Evolutionary conservation across 2,888 invertebrate genomes (phyloP).

Genomic region (Cryptosula pallasiana): DNA sequence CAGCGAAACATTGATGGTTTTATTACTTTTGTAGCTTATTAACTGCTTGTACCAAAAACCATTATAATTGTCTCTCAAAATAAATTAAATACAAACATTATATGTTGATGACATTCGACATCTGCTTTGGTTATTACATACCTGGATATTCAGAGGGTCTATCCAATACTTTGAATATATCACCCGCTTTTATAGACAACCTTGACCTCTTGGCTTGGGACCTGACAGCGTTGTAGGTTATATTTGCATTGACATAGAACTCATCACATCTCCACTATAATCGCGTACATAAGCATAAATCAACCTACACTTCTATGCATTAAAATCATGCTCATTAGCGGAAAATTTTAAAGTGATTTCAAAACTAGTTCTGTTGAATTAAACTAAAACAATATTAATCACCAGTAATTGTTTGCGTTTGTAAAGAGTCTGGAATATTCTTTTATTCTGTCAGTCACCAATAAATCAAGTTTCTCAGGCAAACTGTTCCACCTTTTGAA

Average conservation of each 20-base stretch:
- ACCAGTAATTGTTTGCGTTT: not conserved
- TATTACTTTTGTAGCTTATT: too few relatives aligned
- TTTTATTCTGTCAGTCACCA: not conserved
- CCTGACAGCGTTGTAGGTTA: not conserved
- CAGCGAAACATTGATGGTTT: too few relatives aligned
- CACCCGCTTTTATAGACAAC: not conserved
- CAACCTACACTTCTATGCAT: too few relatives aligned
- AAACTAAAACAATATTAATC: not conserved
- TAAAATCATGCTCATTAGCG: too few relatives aligned
- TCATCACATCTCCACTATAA: conserved; percentile 14
- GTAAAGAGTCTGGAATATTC: conserved; percentile 19
- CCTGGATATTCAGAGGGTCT: not conserved
- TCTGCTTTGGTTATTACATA: too few relatives aligned
- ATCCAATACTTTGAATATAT: not conserved
- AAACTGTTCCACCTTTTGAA: not conserved
- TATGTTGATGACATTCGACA: too few relatives aligned
- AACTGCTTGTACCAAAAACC: too few relatives aligned
- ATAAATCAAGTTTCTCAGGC: not conserved
- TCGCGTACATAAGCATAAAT: too few relatives aligned
- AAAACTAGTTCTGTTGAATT: too few relatives aligned
- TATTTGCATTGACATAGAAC: conserved; percentile 1
- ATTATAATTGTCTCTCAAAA: too few relatives aligned
- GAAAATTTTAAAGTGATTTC: too few relatives aligned
- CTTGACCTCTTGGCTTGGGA: not conserved
- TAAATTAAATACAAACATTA: too few relatives aligned